Conservation (phyloP, 2,113 vertebrate species). For the Aleadryas rufinucha region DNA sequence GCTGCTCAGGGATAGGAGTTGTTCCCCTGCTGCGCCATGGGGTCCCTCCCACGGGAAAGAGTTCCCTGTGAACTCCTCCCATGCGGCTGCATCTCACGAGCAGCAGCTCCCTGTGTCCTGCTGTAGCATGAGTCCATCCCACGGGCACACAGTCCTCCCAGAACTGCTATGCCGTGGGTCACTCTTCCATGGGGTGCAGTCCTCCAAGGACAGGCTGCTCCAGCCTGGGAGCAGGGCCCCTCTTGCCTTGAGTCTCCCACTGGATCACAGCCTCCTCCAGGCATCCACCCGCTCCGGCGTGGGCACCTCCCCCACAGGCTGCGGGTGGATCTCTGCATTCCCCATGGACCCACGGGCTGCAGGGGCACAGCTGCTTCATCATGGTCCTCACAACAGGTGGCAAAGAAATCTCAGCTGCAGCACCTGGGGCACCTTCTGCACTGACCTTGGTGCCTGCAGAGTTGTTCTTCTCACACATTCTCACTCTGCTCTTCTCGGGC, state of each 20-base stretch:
- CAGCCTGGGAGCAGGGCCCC: not conserved
- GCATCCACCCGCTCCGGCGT: too few species aligned
- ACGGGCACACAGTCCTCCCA: fast-evolving
- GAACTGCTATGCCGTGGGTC: not conserved
- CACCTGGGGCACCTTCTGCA: not conserved
- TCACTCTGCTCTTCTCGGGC: not conserved
- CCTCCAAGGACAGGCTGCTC: not conserved
- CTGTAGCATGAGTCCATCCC: not conserved
- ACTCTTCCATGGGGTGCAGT: not conserved
- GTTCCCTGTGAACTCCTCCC: not conserved
- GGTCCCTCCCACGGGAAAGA: not conserved
- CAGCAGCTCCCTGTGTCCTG: not conserved
- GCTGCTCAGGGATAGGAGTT: not conserved
- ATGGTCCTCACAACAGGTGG: fast-evolving
- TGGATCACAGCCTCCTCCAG: not conserved
- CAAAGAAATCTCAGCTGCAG: not conserved
- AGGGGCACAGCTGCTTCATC: not conserved
- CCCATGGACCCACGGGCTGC: not conserved
- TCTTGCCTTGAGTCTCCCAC: fast-evolving
- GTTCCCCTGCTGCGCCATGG: fast-evolving
- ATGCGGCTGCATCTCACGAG: fast-evolving
- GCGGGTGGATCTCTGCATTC: not conserved
- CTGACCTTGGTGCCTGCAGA: not conserved
- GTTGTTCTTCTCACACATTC: not conserved
- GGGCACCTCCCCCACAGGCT: not conserved